Base-by-base conservation (phyloP, 2,888 invertebrate species). In the Thyatira batis region DNA sequence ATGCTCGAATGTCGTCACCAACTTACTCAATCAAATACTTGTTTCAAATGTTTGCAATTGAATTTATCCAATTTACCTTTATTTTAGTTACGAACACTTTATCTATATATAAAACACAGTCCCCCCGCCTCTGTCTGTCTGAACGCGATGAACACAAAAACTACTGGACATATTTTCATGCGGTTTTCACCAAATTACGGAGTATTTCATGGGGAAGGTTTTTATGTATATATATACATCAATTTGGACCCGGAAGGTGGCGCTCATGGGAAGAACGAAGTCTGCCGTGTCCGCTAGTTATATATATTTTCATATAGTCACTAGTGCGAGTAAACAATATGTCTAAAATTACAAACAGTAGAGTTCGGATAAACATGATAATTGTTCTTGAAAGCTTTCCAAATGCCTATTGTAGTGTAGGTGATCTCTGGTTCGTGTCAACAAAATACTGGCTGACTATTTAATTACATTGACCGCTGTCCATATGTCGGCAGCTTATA, bases 1-100 rank as follows among this genome's bases (percentile, higher is more conserved):
- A 60, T 65, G 52, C 55, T 58, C 57, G 54, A 55, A 51, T 54
- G 48, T 54, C 27, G 48, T 48, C 27, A 48, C 10, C 11, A 20
- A 27, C 25, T 9, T 13, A 23, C 8, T 25, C 45, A 46, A 46
- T 46, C 13, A 46, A 25, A 13, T 17, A 6, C 3, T 23, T 46
- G 6, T 23, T 46, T 46, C 25, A 23, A 25, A 11, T 23, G 9
- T 13, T 23, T 21, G n/a, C 6, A 23, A n/a, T 45, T 23, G 11
- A 5, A 17, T 25, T 46, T 23, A 20, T 25, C 0, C 39, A 39
- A 8, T n/a, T n/a, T 39, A 39, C 8, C 11, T 33, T 33, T 39
- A 9, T 39, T n/a, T n/a, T 17, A 8, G 17, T 39, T 13, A 39
- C 17, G 17, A 39, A 39, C 39, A 39, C 2, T 8, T 8, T 5